Evolutionary conservation across 2,888 invertebrate genomes (phyloP).

Genomic region (Spilosoma lubricipeda): DNA sequence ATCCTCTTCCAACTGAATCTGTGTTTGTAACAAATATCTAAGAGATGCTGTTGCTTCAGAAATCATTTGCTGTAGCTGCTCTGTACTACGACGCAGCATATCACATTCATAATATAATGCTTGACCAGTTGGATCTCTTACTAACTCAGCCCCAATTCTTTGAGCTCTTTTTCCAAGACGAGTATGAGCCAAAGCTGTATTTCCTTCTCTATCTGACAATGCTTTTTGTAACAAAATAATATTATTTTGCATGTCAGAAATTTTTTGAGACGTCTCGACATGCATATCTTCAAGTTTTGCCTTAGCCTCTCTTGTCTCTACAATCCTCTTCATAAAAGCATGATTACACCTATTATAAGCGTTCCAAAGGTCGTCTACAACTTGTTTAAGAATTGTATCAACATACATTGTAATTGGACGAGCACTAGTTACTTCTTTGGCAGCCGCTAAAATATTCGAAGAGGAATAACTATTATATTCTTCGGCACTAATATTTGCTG

Average conservation of each 20-base stretch:
- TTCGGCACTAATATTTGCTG: conserved; percentile 88
- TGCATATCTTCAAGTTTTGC: conserved; percentile 94
- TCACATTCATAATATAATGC: conserved; percentile 90
- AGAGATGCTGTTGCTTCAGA: conserved; percentile 91
- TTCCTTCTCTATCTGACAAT: conserved; percentile 93
- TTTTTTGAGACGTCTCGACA: conserved; percentile 89
- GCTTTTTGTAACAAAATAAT: conserved; percentile 91
- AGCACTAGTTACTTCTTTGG: conserved; percentile 91
- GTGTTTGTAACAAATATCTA: conserved; percentile 93
- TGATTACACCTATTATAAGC: conserved; percentile 92
- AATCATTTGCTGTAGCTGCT: conserved; percentile 89
- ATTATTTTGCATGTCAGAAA: conserved; percentile 92
- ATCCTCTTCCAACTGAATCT: conserved; percentile 96
- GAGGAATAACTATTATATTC: conserved; percentile 92
- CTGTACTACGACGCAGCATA: conserved; percentile 89
- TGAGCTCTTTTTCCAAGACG: conserved; percentile 93
- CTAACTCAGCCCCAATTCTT: conserved; percentile 93
- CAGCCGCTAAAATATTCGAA: conserved; percentile 89
- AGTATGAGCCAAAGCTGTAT: conserved; percentile 93
- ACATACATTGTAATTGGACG: conserved; percentile 91
- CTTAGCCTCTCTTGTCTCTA: conserved; percentile 92
- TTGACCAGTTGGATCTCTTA: conserved; percentile 92
- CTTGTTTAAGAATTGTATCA: conserved; percentile 93
- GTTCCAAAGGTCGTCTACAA: conserved; percentile 91
- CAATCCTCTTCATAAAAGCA: conserved; percentile 91